A percentile compares a stretch with the other conserved stretches of the same genome.
phyloP scores from a whole-genome alignment of 1,140 invertebrate genomes.

The Cryptotermes secundus region DNA sequence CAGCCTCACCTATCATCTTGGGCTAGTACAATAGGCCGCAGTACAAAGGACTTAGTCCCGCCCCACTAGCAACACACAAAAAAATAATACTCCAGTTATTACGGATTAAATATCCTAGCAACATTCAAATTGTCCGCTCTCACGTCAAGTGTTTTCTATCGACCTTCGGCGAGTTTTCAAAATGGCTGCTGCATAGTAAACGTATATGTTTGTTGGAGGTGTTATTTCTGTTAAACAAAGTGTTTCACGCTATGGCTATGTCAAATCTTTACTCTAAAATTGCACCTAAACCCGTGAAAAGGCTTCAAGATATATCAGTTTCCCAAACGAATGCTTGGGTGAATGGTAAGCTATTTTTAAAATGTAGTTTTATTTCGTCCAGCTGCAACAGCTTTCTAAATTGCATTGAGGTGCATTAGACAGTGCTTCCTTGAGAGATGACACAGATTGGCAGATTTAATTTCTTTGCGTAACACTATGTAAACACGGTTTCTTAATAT shows the following conservation, averaged over 20 bases:
- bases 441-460: not conserved
- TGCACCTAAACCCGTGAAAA: slow-evolving; percentile 65
- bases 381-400: not conserved
- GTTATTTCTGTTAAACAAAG: not conserved
- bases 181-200: slow-evolving; percentile 25
- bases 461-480: not conserved
- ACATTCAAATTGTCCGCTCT: not conserved
- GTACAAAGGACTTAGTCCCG: too few species aligned
- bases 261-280: slow-evolving; percentile 74
- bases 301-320: slow-evolving; percentile 69
- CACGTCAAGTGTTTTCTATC: slow-evolving; percentile 4
- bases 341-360: slow-evolving; percentile 65
- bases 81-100: too few species aligned
- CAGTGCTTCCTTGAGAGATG: not conserved
- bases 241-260: slow-evolving; percentile 79
- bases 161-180: slow-evolving; percentile 23
- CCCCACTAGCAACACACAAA: too few species aligned
- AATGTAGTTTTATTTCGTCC: not conserved
- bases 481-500: not conserved
- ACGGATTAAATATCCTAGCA: too few species aligned
- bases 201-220: not conserved
- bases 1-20: too few species aligned
- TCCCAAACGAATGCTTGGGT: slow-evolving; percentile 80
- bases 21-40: too few species aligned
- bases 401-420: not conserved